phyloP scores from a whole-genome alignment of 2,888 invertebrate species.

The Euphydryas editha region DNA sequence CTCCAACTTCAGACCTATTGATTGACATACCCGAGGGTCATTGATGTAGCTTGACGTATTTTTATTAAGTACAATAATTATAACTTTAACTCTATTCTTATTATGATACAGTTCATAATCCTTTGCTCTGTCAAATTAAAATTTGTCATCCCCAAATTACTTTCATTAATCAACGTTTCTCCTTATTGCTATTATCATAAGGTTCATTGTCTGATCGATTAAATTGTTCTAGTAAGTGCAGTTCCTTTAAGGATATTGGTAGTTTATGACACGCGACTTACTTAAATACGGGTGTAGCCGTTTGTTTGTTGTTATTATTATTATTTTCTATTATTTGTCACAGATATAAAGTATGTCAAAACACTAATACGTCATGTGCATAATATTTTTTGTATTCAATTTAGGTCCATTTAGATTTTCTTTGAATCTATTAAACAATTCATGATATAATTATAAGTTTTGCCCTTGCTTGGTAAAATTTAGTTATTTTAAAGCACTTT shows the following conservation, averaged over 20 bases:
- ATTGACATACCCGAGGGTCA: slow-evolving; percentile 28
- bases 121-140: not conserved
- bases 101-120: not conserved
- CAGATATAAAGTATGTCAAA: no score
- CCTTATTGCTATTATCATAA: slow-evolving; percentile 13
- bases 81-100: slow-evolving; percentile 1
- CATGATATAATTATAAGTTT: no score
- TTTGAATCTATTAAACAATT: no score
- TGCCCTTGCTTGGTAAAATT: no score
- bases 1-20: slow-evolving; percentile 35
- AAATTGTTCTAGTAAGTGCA: not conserved
- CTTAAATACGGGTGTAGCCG: slow-evolving; percentile 36
- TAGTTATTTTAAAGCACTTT: no score
- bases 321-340: not conserved
- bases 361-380: no score
- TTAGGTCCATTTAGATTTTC: no score
- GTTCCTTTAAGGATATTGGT: slow-evolving; percentile 50
- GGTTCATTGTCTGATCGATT: slow-evolving; percentile 20
- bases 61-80: slow-evolving; percentile 1
- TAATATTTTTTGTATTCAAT: no score
- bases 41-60: slow-evolving; percentile 21
- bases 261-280: slow-evolving; percentile 55
- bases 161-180: slow-evolving; percentile 10
- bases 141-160: slow-evolving; percentile 27
- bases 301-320: slow-evolving; percentile 1